Percentiles rank a stretch among this genome's conserved stretches.
Evolutionary conservation across 2,888 invertebrate species (phyloP).

Genomic region (Geophilus truncorum): DNA sequence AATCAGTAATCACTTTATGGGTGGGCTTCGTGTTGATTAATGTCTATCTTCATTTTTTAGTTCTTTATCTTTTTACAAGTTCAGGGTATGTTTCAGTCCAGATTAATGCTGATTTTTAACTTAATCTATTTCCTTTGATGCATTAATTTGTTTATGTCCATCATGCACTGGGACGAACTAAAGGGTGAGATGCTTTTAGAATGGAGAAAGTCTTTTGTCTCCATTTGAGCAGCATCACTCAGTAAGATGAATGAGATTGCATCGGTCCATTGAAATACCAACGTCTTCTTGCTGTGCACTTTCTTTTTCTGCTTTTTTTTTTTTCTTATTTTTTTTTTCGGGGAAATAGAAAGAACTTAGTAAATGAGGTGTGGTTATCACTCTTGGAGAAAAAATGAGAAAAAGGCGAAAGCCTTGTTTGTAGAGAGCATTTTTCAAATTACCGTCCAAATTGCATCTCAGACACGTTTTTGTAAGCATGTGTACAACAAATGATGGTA

Average conservation of each 20-base stretch:
- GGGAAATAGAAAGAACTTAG: neutral
- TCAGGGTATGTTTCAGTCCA: neutral
- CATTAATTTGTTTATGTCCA: neutral
- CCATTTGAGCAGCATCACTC: neutral
- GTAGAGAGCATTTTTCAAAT: too few species aligned
- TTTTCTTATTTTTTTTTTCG: neutral
- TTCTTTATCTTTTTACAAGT: neutral
- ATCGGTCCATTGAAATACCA: neutral
- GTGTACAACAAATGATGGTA: too few species aligned
- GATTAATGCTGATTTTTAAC: neutral
- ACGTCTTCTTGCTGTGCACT: neutral
- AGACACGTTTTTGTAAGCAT: too few species aligned
- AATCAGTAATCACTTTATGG: neutral
- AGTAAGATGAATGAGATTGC: neutral
- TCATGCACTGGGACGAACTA: too few species aligned
- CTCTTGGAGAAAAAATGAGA: too few species aligned
- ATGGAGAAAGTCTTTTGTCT: too few species aligned
- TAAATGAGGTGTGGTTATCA: too few species aligned
- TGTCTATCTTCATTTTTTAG: neutral
- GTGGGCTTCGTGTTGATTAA: neutral
- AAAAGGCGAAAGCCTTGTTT: too few species aligned
- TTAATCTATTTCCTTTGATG: neutral
- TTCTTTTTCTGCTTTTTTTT: too few species aligned
- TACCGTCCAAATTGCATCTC: too few species aligned
- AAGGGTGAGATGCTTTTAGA: too few species aligned